Evolutionary conservation across 2,113 vertebrate species (phyloP).

Genomic region (Melozone crissalis): DNA sequence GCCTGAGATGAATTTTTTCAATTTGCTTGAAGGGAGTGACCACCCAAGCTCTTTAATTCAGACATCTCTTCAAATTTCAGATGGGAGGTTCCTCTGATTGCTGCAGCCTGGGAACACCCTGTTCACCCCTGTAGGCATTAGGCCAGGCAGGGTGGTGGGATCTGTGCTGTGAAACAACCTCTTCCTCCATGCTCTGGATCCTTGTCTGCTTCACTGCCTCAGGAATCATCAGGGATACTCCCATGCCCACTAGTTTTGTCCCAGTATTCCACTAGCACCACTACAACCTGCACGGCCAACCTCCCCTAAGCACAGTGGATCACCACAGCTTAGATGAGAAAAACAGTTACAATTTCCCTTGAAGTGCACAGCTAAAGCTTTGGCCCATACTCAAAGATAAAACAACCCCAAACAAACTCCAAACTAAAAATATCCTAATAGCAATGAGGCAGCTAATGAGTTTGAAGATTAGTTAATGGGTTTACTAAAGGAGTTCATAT

Average conservation of each 20-base stretch:
- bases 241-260: neutral
- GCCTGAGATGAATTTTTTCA: neutral
- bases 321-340: neutral
- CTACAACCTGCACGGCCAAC: neutral
- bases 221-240: neutral
- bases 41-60: neutral
- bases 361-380: neutral
- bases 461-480: neutral
- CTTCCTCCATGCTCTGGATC: neutral
- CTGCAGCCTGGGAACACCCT: neutral
- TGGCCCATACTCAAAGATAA: neutral
- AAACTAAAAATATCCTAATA: neutral
- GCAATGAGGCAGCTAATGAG: neutral
- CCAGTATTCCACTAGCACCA: neutral
- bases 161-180: neutral
- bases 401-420: neutral
- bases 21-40: neutral
- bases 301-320: neutral
- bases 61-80: neutral
- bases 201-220: neutral
- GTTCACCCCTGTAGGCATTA: neutral
- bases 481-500: constrained; percentile 35
- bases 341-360: neutral
- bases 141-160: neutral
- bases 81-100: neutral